Evolutionary conservation across 1,140 invertebrate species (phyloP).

Genomic region (Drosophila tropicalis): DNA sequence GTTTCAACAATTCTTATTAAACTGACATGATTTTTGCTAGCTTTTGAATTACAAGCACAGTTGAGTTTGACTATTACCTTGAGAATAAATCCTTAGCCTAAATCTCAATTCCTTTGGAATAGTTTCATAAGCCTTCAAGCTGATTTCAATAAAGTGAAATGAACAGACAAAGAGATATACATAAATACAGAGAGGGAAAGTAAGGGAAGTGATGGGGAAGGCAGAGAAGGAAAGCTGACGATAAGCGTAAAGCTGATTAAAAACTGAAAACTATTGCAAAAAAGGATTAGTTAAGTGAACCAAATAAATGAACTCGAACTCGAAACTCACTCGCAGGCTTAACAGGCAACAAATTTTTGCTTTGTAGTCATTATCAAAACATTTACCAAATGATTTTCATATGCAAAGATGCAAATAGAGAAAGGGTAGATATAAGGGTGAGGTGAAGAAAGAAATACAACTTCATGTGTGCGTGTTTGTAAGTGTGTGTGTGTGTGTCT

Average conservation of each 20-base stretch:
- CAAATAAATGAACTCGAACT: conserved; percentile 76
- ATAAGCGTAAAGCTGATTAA: conserved; percentile 76
- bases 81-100: neutral
- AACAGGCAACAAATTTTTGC: conserved; percentile 62
- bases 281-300: conserved; percentile 82
- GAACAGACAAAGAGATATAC: conserved; percentile 10
- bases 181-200: conserved; percentile 21
- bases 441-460: neutral
- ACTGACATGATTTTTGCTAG: neutral
- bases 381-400: conserved; percentile 66
- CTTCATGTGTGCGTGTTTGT: conserved; percentile 4
- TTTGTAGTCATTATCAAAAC: conserved; percentile 78
- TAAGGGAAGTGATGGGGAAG: neutral
- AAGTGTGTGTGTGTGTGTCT: conserved; percentile 30
- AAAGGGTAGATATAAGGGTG: neutral
- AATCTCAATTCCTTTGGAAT: conserved; percentile 3
- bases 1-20: neutral
- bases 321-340: conserved; percentile 39
- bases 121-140: conserved; percentile 54
- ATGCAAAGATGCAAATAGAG: conserved; percentile 51
- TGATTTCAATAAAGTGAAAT: conserved; percentile 37
- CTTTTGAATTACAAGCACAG: neutral
- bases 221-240: conserved; percentile 1
- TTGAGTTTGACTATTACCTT: neutral
- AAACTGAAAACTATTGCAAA: conserved; percentile 76